phyloP scores from a whole-genome alignment of 2,113 vertebrate species.

The Syngnathus scovelli region DNA sequence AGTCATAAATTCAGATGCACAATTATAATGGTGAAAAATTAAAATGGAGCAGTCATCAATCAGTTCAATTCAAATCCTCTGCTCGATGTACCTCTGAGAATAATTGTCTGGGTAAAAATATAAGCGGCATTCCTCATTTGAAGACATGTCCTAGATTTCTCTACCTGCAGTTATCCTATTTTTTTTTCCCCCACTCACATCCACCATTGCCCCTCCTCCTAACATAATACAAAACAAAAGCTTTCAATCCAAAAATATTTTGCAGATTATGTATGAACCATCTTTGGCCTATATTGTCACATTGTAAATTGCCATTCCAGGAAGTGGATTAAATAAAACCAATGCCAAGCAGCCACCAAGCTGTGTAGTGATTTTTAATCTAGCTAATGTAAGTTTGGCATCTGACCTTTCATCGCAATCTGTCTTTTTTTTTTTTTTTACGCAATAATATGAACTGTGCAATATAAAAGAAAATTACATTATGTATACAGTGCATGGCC shows the following conservation, averaged over 20 bases:
- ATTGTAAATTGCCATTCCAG: slow-evolving; percentile 11
- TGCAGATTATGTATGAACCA: slow-evolving; percentile 41
- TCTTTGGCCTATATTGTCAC: slow-evolving; percentile 35
- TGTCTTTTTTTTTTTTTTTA: slow-evolving; percentile 9
- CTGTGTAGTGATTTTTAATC: slow-evolving; percentile 33
- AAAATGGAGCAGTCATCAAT: background rate
- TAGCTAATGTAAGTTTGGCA: slow-evolving; percentile 25
- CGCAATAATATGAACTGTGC: background rate
- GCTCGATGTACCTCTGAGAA: slow-evolving; percentile 15
- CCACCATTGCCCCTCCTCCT: slow-evolving; percentile 21
- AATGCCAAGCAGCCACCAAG: slow-evolving; percentile 19
- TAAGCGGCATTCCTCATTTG: slow-evolving; percentile 23
- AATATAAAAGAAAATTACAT: background rate
- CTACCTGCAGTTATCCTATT: slow-evolving; percentile 50
- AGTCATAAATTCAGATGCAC: background rate
- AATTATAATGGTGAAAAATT: background rate
- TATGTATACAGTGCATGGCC: background rate
- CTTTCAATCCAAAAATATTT: slow-evolving; percentile 21
- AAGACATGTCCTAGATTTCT: slow-evolving; percentile 55
- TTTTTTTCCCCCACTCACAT: slow-evolving; percentile 35
- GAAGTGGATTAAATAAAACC: slow-evolving; percentile 30
- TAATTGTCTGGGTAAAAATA: slow-evolving; percentile 23
- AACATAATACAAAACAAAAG: slow-evolving; percentile 25
- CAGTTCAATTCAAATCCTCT: background rate
- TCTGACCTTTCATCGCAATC: slow-evolving; percentile 32